Percentiles rank a stretch among this genome's conserved stretches.
Conservation (phyloP, 2,888 invertebrate species). For the Galeruca laticollis region DNA sequence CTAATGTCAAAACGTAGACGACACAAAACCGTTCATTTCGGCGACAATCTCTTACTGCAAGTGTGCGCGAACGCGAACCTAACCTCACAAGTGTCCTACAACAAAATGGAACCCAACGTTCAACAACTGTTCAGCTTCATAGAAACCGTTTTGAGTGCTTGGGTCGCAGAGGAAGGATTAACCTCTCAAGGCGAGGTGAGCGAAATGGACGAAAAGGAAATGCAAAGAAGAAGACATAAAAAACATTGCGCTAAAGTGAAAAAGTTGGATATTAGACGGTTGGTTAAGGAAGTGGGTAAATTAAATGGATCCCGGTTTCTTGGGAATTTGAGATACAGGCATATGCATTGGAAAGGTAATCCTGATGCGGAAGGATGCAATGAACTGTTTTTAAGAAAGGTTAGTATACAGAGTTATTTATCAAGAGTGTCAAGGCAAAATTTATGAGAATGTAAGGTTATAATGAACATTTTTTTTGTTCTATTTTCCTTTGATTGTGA, state of each 20-base stretch:
- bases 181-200: constrained; percentile 81
- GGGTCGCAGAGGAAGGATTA: constrained; percentile 81
- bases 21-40: constrained; percentile 84
- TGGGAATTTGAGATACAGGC: constrained; percentile 79
- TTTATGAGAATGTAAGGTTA: too few relatives aligned
- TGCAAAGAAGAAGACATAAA: constrained; percentile 71
- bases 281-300: constrained; percentile 79
- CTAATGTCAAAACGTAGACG: constrained; percentile 76
- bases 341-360: constrained; percentile 87
- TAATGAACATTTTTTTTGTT: too few relatives aligned
- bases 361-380: constrained; percentile 91
- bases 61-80: constrained; percentile 79
- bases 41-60: constrained; percentile 80
- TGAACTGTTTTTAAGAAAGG: constrained; percentile 89
- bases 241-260: constrained; percentile 76
- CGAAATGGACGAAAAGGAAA: constrained; percentile 78
- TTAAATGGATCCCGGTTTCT: constrained; percentile 75
- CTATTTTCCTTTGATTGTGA: too few relatives aligned
- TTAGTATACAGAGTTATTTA: constrained; percentile 59
- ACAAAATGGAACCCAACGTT: constrained; percentile 79
- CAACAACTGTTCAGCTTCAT: constrained; percentile 86
- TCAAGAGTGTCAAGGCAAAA: too few relatives aligned
- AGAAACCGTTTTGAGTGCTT: constrained; percentile 82
- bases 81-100: constrained; percentile 68
- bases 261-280: constrained; percentile 76